These are phyloP conservation scores for Acipenser transmontanus DNA, from an alignment of 2,797 vertebrate genomes.

Conservation along the genomic window DNA sequence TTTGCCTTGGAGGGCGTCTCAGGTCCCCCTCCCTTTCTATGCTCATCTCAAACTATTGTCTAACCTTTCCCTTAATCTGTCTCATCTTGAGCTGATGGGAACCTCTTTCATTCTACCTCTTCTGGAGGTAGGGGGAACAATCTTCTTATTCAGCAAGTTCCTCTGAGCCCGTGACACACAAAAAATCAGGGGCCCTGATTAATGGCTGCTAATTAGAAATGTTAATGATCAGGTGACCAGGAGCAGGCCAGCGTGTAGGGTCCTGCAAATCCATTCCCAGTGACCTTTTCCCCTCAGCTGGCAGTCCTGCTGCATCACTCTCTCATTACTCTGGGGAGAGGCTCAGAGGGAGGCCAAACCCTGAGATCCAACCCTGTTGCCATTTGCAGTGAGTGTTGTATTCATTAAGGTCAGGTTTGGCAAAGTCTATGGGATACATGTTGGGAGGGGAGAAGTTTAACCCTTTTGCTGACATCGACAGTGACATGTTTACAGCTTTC, in stretches of 20 bases:
- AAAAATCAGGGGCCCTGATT: conserved; percentile 80
- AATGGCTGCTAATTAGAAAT: conserved; percentile 99
- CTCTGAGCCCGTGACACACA: conserved; percentile 64
- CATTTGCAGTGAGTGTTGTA: conserved; percentile 68
- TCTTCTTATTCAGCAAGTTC: conserved; percentile 75
- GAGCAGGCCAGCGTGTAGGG: conserved; percentile 84
- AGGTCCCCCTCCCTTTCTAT: conserved; percentile 37
- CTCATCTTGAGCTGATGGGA: conserved; percentile 81
- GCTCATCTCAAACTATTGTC: conserved; percentile 67
- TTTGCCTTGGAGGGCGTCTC: conserved; percentile 58
- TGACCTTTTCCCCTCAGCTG: conserved; percentile 80
- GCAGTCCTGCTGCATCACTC: conserved; percentile 66
- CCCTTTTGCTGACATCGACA: conserved; percentile 18
- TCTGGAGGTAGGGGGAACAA: conserved; percentile 79
- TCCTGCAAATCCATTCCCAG: conserved; percentile 84
- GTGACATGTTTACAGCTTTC: too few species aligned
- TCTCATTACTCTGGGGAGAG: conserved; percentile 74
- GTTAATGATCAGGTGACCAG: conserved; percentile 99
- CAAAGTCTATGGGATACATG: conserved; percentile 47
- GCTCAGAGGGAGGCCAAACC: conserved; percentile 60
- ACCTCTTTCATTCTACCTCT: conserved; percentile 77
- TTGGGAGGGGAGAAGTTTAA: conserved; percentile 29
- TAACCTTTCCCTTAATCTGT: conserved; percentile 74
- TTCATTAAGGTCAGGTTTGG: conserved; percentile 85
- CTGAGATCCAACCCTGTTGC: conserved; percentile 68